These are phyloP conservation scores for Tamias sibiricus DNA, from an alignment of 2,113 vertebrate species.

Conservation along the genomic window DNA sequence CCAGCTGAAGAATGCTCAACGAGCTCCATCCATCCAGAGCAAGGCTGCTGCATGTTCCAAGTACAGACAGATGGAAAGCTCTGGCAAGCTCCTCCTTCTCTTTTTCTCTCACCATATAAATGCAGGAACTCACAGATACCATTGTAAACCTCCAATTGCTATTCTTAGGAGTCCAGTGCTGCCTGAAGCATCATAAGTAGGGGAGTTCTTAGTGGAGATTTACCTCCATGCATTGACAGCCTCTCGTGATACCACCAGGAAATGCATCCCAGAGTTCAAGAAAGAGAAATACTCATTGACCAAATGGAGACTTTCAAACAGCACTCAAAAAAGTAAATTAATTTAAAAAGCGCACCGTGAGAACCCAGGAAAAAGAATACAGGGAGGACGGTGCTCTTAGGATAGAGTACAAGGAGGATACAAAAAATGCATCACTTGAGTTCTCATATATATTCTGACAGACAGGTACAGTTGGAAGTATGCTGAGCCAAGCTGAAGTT, in stretches of 20 bases:
- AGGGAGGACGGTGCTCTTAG: no score
- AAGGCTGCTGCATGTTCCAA: background rate
- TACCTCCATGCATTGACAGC: background rate
- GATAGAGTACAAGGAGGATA: background rate
- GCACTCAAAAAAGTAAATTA: background rate
- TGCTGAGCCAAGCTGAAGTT: background rate
- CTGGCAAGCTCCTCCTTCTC: background rate
- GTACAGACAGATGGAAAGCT: background rate
- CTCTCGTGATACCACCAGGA: background rate
- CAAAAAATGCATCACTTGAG: fast-evolving
- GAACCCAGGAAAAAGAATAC: background rate
- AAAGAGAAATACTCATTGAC: background rate
- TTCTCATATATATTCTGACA: background rate
- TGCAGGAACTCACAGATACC: background rate
- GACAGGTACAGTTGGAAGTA: background rate
- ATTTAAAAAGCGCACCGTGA: background rate
- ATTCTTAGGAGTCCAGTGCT: background rate
- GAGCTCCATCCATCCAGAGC: background rate
- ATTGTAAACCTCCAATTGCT: background rate
- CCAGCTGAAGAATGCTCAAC: background rate
- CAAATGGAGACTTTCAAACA: background rate
- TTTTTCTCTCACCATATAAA: background rate
- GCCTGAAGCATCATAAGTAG: background rate
- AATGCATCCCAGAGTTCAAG: background rate
- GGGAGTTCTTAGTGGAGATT: background rate